Evolutionary conservation across 2,797 vertebrate genomes (phyloP).

Genomic region (Poeciliopsis infans): DNA sequence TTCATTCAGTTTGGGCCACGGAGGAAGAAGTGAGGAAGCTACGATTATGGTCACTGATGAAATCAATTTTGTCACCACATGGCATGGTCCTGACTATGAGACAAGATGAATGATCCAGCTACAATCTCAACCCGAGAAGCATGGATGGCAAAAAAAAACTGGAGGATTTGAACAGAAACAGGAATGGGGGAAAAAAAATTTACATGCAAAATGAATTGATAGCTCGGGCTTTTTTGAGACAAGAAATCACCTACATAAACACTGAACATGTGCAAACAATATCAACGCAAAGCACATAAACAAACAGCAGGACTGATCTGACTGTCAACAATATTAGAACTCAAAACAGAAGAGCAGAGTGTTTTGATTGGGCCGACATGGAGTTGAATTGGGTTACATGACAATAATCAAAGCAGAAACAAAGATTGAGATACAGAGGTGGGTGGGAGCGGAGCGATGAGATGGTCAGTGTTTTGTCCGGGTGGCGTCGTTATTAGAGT

Average conservation of each 20-base stretch:
- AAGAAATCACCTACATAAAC: conserved; percentile 24
- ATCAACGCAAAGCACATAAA: conserved; percentile 28
- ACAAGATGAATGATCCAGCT: conserved; percentile 21
- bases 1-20: conserved; percentile 27
- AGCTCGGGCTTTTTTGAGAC: conserved; percentile 24
- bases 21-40: conserved; percentile 44
- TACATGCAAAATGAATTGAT: conserved; percentile 69
- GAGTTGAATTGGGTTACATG: conserved; percentile 46
- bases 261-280: conserved; percentile 34
- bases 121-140: conserved; percentile 32
- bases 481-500: conserved; percentile 80
- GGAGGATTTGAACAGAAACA: conserved; percentile 28
- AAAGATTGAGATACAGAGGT: conserved; percentile 29
- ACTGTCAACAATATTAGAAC: conserved; percentile 15
- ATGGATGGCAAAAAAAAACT: background rate
- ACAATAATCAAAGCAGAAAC: conserved; percentile 43
- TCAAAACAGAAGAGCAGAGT: conserved; percentile 7
- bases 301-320: conserved; percentile 8
- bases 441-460: conserved; percentile 72
- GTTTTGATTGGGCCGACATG: conserved; percentile 43
- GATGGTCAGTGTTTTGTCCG: conserved; percentile 80
- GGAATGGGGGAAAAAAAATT: conserved; percentile 19
- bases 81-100: conserved; percentile 5
- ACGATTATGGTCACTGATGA: conserved; percentile 50
- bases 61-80: conserved; percentile 41